Evolutionary conservation across 2,797 vertebrate genomes (phyloP), one percentile per base, ranked within the genome.

Genomic region (Petrocephalus schoutedeni): DNA sequence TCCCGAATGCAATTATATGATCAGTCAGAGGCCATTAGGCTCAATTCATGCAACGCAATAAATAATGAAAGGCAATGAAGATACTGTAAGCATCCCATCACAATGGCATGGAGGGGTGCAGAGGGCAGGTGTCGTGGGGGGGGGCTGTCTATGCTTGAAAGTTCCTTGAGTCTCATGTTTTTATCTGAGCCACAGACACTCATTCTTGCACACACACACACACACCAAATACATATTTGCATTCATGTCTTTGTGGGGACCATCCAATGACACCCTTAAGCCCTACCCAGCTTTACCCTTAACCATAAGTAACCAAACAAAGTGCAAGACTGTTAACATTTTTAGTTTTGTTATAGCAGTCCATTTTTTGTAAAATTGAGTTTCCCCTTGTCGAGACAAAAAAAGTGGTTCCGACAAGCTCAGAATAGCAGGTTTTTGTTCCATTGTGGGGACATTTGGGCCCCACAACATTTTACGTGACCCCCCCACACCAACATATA

Each of bases 1-100:
- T 91, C 91, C 77, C 89, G 92, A 90, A 91, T 88, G 90, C 92
- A 93, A 86, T 91, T 92, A 88, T 57, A 89, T 89, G 88, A 92
- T 91, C 91, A 91, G 91, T 94, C 93, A 90, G 88, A 91, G 91
- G 92, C 91, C 89, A 86, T 93, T 92, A 91, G 89, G 90, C 74
- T 87, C 51, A 90, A 89, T 92, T 91, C 83, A 58, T 89, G 88
- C 90, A 92, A 90, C 58, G 45, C 87, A 90, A 91, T 45, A 85
- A 90, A 88, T 88, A 90, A 90, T 64, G 87, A 89, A 86, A 59
- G 91, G 82, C 36, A 87, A 86, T 89, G 88, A 86, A 88, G 89
- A 88, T 88, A 88, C 88, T 90, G 89, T 10, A 84, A 87, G 74
- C 16, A 53, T 53, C 85, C 16, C 32, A 61, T 61, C 12, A 6